These are phyloP conservation scores for Microhierax caerulescens DNA, from an alignment of 2,797 vertebrate genomes.

Conservation along the genomic window DNA sequence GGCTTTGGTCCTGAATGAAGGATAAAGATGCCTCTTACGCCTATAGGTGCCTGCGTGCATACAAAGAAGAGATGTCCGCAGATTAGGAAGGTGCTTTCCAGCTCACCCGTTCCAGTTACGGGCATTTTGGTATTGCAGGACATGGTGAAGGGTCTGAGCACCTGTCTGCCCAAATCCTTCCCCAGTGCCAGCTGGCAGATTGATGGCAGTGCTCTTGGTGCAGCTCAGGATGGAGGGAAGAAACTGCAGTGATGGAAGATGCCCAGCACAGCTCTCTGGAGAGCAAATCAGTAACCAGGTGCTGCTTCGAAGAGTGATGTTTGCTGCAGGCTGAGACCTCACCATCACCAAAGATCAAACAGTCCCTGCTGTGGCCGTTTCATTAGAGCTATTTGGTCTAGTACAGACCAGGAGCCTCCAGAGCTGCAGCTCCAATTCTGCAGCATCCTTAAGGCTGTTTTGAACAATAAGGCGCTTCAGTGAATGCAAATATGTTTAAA, in stretches of 20 bases:
- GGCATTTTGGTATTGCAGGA: not conserved
- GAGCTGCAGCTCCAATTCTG: not conserved
- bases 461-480: not conserved
- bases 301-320: not conserved
- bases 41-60: not conserved
- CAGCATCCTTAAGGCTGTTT: not conserved
- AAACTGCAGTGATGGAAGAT: not conserved
- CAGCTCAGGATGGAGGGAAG: not conserved
- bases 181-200: not conserved
- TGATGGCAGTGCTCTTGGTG: not conserved
- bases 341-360: not conserved
- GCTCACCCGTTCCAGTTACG: fast-evolving
- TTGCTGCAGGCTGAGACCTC: not conserved
- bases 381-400: not conserved
- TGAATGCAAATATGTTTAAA: not conserved
- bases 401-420: not conserved
- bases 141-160: not conserved
- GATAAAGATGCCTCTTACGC: not conserved
- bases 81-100: not conserved
- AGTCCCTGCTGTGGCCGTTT: not conserved
- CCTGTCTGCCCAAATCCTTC: not conserved
- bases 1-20: not conserved
- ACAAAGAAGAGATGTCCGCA: not conserved
- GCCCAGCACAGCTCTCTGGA: not conserved
- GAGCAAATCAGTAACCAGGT: not conserved